Base-by-base conservation (phyloP, 2,888 invertebrate genomes). In the Cheilosia scutellata region DNA sequence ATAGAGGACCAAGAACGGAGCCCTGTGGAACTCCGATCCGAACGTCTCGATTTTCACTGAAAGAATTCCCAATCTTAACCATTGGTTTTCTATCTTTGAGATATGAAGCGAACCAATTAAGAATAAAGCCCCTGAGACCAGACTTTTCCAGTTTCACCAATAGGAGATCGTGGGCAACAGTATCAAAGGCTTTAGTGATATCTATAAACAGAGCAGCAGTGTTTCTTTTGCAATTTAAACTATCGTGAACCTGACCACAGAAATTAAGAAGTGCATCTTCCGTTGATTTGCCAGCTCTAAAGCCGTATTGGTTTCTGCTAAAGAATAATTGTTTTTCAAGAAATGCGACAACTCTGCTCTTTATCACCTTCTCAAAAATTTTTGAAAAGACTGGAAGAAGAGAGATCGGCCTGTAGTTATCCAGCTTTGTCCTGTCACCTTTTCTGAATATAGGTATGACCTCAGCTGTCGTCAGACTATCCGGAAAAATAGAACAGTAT, bases 321-420 rank as follows among this genome's bases (percentile, higher is more conserved):
- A 65, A 65, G n/a, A 51, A 37, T 5, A 9, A 37, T 20, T n/a
- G 20, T 16, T 42, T 53, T n/a, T 53, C 72, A 20, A 72, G 31
- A 62, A 49, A 29, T 2, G 25, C 11, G 5, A 62, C 16, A 11
- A 53, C 51, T 51, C 53, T 62, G 13, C 5, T 16, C 13, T 58
- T 71, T 11, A 71, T 49, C 5, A 40, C 16, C 42, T 57, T 57
- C 44, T 72, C 60, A 72, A 62, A 51, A 29, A 53, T 42, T 13
- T 63, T 78, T 9, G 62, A 63, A 27, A 71, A 78, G 0, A 49
- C 51, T 7, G 71, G 40, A 20, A 77, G 55, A 42, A 78, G 49
- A 27, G 76, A 53, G 25, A 72, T 27, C 42, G 70, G 60, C 75
- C 40, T 74, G 60, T 75, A 70, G 53, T 75, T 71, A 11, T 44